Base-by-base conservation (phyloP, 2,797 vertebrate species). In the Miichthys miiuy region DNA sequence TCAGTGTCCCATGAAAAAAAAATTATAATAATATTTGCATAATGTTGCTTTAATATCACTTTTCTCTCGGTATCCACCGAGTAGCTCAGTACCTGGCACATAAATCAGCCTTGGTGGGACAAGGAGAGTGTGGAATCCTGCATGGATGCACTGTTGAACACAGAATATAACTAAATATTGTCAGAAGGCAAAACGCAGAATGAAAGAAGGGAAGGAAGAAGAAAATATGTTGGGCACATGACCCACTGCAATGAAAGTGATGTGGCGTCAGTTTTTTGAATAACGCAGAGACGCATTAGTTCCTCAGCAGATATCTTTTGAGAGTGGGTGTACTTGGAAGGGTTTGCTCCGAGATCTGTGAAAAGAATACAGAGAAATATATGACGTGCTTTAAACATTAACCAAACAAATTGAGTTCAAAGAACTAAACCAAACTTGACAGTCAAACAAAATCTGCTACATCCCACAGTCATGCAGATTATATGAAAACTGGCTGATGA, bases 401-500 rank as follows among this genome's bases (percentile, higher is more conserved):
- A 72, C 50, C 68, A 75, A 62, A 65, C 72, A 81, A 83, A 90
- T 80, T 65, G 34, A 85, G 79, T 78, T 78, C 70, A 80, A 67
- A 76, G 62, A 80, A 72, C 42, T 8, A 23, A 90, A 86, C 44
- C 27, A 60, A 87, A 89, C 72, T 75, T 73, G 71, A 88, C 81
- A 89, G 79, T 84, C 66, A 80, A 79, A 87, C 79, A 82, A 85
- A 90, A 79, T 84, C 72, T 69, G 25, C 57, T 58, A 44, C 74
- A 71, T 87, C 72, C 76, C 74, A 84, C 63, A 80, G 75, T 68
- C 12, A 23, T 77, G 64, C 58, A 72, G 79, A 89, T 88, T 79
- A 73, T 87, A 75, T 67, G 67, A 82, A 83, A 84, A 68, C 20
- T 68, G 52, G 63, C 68, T 85, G 80, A 86, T 85, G 81, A 90